Evolutionary conservation across 2,113 vertebrate species (phyloP).

Genomic region (Apeltes quadracus): DNA sequence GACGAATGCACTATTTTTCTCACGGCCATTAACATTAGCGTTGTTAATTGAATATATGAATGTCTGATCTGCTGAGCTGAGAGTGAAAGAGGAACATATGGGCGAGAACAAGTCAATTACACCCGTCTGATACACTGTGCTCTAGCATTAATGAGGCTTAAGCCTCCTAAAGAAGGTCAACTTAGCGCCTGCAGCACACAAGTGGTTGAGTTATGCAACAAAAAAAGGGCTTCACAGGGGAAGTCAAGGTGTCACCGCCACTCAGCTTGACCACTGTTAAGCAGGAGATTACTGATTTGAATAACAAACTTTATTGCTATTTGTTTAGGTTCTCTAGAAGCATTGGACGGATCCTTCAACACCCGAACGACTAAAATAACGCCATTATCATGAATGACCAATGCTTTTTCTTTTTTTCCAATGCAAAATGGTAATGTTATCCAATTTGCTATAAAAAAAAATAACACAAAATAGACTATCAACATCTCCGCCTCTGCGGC

Average conservation of each 20-base stretch:
- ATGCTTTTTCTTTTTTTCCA: not conserved
- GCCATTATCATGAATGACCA: too few relatives aligned
- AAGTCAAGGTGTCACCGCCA: slow-evolving; percentile 74
- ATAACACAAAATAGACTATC: not conserved
- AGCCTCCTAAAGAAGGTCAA: slow-evolving; percentile 76
- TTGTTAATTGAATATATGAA: not conserved
- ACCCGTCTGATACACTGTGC: slow-evolving; percentile 70
- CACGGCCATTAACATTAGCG: too few relatives aligned
- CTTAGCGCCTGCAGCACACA: slow-evolving; percentile 72
- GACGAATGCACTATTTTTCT: too few relatives aligned
- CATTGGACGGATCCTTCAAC: not conserved
- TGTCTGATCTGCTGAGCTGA: slow-evolving; percentile 20
- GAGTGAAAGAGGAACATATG: slow-evolving; percentile 7
- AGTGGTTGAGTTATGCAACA: slow-evolving; percentile 77
- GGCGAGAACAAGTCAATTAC: slow-evolving; percentile 64
- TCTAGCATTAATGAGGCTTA: slow-evolving; percentile 74
- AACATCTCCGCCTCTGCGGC: not conserved
- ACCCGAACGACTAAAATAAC: not conserved
- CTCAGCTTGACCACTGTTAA: slow-evolving; percentile 23
- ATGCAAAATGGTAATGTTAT: not conserved
- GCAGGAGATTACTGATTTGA: slow-evolving; percentile 43
- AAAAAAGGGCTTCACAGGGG: slow-evolving; percentile 65
- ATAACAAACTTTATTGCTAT: slow-evolving; percentile 6
- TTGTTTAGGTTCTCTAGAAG: not conserved
- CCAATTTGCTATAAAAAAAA: not conserved